Percentiles rank a stretch among this genome's conserved stretches.
phyloP scores from a whole-genome alignment of 2,113 vertebrate species.

The Himantopus leucocephalus region DNA sequence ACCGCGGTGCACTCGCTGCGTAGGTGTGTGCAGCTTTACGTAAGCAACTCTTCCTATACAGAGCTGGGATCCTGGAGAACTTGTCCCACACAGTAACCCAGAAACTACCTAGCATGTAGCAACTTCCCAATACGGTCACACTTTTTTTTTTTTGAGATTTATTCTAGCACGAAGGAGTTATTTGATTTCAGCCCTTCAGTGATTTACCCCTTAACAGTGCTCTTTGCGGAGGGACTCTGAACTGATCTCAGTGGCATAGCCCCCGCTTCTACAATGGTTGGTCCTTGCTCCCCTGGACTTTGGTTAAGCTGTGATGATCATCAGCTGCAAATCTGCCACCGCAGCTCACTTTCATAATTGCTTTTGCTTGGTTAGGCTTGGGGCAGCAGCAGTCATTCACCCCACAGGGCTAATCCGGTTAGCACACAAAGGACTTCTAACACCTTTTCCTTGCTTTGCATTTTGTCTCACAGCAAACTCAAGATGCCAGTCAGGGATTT shows the following conservation, averaged over 20 bases:
- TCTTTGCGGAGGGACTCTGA: neutral
- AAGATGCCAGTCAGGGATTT: neutral
- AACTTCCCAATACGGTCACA: rapidly evolving
- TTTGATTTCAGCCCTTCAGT: neutral
- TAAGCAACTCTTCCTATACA: rapidly evolving
- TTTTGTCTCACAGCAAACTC: neutral
- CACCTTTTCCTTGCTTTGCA: neutral
- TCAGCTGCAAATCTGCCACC: neutral
- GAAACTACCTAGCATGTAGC: neutral
- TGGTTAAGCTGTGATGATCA: neutral
- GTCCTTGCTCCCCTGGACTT: neutral
- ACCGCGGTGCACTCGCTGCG: neutral
- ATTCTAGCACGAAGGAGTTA: neutral
- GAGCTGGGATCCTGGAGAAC: neutral
- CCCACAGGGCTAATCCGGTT: rapidly evolving
- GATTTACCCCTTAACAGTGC: neutral
- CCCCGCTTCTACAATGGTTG: neutral
- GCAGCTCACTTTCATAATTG: neutral
- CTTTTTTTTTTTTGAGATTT: neutral
- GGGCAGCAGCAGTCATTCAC: neutral
- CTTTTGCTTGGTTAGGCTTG: neutral
- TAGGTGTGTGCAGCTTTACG: neutral
- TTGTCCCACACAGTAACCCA: neutral
- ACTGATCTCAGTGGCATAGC: neutral
- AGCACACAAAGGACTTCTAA: neutral